Base-by-base conservation (phyloP, 2,797 vertebrate genomes). In the Xenopus petersii region DNA sequence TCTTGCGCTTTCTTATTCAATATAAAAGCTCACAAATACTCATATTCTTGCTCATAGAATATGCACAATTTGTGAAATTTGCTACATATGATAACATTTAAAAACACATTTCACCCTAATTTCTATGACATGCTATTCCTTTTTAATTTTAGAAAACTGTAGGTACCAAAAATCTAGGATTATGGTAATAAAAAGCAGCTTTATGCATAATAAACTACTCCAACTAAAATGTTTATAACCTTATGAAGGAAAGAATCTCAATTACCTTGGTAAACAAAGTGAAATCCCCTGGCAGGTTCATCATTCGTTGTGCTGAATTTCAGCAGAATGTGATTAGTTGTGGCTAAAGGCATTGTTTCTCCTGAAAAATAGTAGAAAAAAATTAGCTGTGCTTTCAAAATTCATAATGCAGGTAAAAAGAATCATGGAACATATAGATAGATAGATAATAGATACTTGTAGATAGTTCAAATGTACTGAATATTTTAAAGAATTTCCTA, bases 191-290 rank as follows among this genome's bases (percentile, higher is more conserved):
- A 77, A 70, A 71, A 46, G 24, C 42, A 58, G 12, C 30, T 16
- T 73, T 48, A 59, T 63, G 66, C 55, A 73, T 73, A 77, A 73
- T 73, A 73, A 69, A 64, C 24, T 64, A 36, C n/a, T 64, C 17
- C 24, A n/a, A 62, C 48, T 62, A 77, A 77, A 78, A 69, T 72
- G 33, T 64, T 69, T 11, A 59, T 58, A 78, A 73, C 61, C 13
- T 58, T 70, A 64, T 4, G 5, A 65, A 48, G 64, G 8, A 66
- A 30, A 21, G 46, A 64, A 42, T 58, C 56, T 60, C 71, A 47
- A 16, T 88, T 93, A 97, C 97, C 97, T 96, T 99, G 97, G 75
- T 96, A 99, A 81, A 97, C 95, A 62, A 98, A 98, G 84, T 99
- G 97, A 85, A 98, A 99, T 26, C 98, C 98, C 75, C 92, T 89